Evolutionary conservation across 2,888 invertebrate species (phyloP), one percentile per base, ranked within the genome.

Genomic region (Pantelozetes paolii): DNA sequence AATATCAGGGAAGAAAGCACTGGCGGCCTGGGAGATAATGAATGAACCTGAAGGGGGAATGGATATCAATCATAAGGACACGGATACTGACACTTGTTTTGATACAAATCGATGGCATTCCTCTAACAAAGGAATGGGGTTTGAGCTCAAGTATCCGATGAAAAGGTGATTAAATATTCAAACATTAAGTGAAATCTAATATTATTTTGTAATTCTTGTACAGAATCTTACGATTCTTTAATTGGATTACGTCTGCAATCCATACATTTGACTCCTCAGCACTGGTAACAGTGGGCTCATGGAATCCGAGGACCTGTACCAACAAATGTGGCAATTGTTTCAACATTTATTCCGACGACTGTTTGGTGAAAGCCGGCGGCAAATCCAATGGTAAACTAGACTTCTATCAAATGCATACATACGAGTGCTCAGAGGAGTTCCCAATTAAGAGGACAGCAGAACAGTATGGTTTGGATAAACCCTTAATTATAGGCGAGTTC

Each of bases 41-140:
- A 62, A 62, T n/a, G 62, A 62, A 30, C 62, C 62, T 2, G 62
- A 62, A 62, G 62, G 62, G 9, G 62, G 62, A 30, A 62, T 62
- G 62, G 62, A 62, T 62, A 62, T 62, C 62, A 30, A 30, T 11
- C 62, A 62, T 18, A 28, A 28, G n/a, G 62, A 62, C 30, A 32
- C 18, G 5, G 62, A 62, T 18, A 62, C 28, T 30, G 11, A 62
- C 18, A 62, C 62, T 18, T 62, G 62, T 18, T 62, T 28, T 28
- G 62, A 62, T 18, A 62, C 26, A 28, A 30, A 62, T 18, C 62
- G 62, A n/a, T 62, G 62, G 62, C 62, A 62, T 15, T n/a, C 18
- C 20, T 32, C 32, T 15, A 62, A 62, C 32, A 62, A 62, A 32
- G 32, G 32, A 28, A 62, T 62, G 62, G 62, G 62, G 3, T 62